phyloP scores from a whole-genome alignment of 2,113 vertebrate genomes.

The Cricetomys ansorgei region DNA sequence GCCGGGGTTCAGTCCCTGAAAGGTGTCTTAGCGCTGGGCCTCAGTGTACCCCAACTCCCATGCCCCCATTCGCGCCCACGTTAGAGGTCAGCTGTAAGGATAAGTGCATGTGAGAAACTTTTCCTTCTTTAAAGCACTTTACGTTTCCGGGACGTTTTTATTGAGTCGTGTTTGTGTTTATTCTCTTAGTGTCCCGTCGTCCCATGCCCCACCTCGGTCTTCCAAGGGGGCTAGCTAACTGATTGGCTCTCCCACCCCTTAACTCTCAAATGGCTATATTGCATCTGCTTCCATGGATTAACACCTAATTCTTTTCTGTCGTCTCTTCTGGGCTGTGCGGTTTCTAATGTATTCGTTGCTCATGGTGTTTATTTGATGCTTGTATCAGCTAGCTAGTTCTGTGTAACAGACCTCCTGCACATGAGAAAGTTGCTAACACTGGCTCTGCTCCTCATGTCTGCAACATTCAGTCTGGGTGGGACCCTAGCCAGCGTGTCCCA shows the following conservation, averaged over 20 bases:
- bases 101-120: neutral
- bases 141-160: neutral
- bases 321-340: neutral
- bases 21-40: neutral
- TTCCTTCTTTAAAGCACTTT: neutral
- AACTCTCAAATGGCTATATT: neutral
- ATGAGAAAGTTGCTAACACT: neutral
- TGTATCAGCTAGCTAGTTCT: neutral
- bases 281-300: neutral
- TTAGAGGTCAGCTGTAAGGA: neutral
- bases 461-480: neutral
- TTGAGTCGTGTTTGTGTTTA: neutral
- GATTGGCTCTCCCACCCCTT: neutral
- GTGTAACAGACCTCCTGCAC: neutral
- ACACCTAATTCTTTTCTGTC: neutral
- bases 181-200: no score
- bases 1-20: neutral
- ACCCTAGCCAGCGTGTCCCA: neutral
- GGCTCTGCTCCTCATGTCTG: neutral
- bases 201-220: no score
- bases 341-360: neutral
- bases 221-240: neutral
- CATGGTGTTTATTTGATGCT: neutral
- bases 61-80: neutral
- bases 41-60: slow-evolving; percentile 18